A percentile compares a stretch with the other conserved stretches of the same genome.
phyloP scores from a whole-genome alignment of 2,113 vertebrate genomes.

The Corythaixoides concolor region DNA sequence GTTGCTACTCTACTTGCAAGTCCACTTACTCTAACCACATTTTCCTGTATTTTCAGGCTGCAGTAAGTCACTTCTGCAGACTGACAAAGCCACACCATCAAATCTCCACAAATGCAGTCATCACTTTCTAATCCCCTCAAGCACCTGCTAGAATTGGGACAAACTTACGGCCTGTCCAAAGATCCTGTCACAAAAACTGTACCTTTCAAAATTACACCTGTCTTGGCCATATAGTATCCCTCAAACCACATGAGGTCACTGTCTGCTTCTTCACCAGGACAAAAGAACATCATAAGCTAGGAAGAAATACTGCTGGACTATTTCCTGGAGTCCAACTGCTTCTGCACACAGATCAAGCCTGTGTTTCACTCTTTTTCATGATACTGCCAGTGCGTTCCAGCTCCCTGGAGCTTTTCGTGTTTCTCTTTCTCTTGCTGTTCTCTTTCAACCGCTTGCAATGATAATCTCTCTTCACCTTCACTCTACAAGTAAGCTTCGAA shows the following conservation, averaged over 20 bases:
- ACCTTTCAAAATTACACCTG: neutral
- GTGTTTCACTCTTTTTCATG: neutral
- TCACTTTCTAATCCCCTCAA: neutral
- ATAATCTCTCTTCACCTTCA: neutral
- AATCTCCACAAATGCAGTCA: neutral
- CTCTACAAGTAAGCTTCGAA: neutral
- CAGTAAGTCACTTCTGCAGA: neutral
- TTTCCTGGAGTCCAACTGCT: neutral
- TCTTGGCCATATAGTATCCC: neutral
- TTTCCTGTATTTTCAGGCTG: neutral
- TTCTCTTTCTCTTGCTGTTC: neutral
- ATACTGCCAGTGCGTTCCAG: neutral
- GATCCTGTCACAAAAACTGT: neutral
- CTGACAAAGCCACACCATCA: neutral
- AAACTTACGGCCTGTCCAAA: neutral
- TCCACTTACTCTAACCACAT: neutral
- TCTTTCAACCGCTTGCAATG: rapidly evolving
- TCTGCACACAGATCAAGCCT: neutral
- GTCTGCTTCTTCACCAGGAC: neutral
- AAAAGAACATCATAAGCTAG: neutral
- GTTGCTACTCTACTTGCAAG: neutral
- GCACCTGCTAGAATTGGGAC: neutral
- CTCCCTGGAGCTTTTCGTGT: neutral
- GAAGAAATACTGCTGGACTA: neutral
- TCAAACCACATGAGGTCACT: neutral